These are phyloP conservation scores for Tinea pellionella DNA, from an alignment of 2,888 invertebrate species.

Conservation along the genomic window DNA sequence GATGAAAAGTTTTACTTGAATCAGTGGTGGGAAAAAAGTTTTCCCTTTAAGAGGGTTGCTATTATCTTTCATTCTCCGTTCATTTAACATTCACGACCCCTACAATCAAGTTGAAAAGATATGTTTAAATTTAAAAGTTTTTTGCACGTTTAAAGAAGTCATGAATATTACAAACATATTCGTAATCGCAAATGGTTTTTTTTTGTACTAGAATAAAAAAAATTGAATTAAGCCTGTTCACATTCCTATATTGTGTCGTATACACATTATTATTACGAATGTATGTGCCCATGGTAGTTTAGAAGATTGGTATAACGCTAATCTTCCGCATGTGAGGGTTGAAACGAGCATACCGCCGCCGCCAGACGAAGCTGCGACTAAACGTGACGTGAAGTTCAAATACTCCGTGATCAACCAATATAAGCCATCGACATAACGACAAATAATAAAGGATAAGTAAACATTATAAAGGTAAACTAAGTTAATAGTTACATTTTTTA, in stretches of 20 bases:
- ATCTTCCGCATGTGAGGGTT: background rate
- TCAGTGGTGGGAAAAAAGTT: conserved; percentile 27
- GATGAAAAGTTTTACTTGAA: conserved; percentile 9
- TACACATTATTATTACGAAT: background rate
- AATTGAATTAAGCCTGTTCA: no score
- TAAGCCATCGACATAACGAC: background rate
- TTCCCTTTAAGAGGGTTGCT: conserved; percentile 51
- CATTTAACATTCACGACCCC: conserved; percentile 52
- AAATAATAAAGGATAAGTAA: background rate
- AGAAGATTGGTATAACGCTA: background rate
- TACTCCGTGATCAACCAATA: conserved; percentile 14
- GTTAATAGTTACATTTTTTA: no score
- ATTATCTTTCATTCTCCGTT: conserved; percentile 59
- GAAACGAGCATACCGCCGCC: background rate
- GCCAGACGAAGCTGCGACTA: conserved; percentile 19
- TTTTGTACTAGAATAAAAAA: no score
- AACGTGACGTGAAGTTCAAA: conserved; percentile 52
- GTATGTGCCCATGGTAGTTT: background rate
- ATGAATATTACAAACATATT: no score
- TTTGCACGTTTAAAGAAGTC: background rate
- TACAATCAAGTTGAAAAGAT: background rate
- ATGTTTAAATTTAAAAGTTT: background rate
- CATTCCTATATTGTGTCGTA: background rate
- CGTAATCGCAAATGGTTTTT: no score
- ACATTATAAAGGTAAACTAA: background rate